phyloP scores from a whole-genome alignment of 2,888 invertebrate species.

The Anthophora plumipes region DNA sequence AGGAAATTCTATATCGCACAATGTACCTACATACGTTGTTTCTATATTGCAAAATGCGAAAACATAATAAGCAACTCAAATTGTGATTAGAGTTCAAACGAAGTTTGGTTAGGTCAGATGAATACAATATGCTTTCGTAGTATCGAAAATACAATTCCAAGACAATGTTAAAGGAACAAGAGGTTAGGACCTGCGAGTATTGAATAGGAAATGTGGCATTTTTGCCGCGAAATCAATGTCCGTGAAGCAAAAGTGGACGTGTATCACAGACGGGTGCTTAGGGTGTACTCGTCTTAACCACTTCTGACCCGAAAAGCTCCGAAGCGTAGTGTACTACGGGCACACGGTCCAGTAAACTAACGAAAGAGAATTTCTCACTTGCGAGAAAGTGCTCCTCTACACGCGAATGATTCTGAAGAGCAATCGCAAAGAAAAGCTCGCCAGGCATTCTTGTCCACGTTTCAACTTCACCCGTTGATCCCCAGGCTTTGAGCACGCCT shows the following conservation, averaged over 20 bases:
- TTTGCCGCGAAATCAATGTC: slow-evolving; percentile 24
- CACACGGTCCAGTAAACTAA: slow-evolving; percentile 59
- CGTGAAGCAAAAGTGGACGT: slow-evolving; percentile 31
- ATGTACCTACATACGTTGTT: too few relatives aligned
- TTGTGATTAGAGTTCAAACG: too few relatives aligned
- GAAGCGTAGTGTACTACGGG: slow-evolving; percentile 53
- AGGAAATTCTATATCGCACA: too few relatives aligned
- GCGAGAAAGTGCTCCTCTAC: slow-evolving; percentile 53
- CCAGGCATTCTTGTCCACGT: slow-evolving; percentile 41
- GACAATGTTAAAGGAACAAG: too few relatives aligned
- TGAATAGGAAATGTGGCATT: not conserved
- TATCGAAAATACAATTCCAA: too few relatives aligned
- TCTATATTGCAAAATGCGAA: too few relatives aligned
- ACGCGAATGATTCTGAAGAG: slow-evolving; percentile 54
- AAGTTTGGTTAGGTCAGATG: too few relatives aligned
- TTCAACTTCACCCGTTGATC: slow-evolving; percentile 36
- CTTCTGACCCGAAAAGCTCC: slow-evolving; percentile 42
- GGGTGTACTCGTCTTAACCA: slow-evolving; percentile 54
- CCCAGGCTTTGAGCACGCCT: slow-evolving; percentile 11
- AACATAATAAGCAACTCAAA: too few relatives aligned
- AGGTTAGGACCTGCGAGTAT: not conserved
- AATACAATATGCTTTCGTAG: too few relatives aligned
- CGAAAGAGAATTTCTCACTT: slow-evolving; percentile 63
- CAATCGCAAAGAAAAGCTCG: slow-evolving; percentile 49
- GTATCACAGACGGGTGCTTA: slow-evolving; percentile 50